Evolutionary conservation across 1,140 invertebrate genomes (phyloP), one percentile per base, ranked within the genome.

Genomic region (Mizuhopecten yessoensis): DNA sequence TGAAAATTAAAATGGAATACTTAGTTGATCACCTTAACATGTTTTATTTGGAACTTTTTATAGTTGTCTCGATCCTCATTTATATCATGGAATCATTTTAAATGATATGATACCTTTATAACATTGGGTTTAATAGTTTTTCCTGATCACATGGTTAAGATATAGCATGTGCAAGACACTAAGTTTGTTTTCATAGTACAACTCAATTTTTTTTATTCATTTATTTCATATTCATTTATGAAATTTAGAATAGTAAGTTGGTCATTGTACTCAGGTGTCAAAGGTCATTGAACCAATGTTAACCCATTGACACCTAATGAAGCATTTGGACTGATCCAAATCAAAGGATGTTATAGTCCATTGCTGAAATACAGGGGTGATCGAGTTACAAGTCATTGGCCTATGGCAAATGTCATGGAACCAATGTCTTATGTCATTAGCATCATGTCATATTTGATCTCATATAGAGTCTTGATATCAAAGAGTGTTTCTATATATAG

Each of bases 401-500:
- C n/a, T 39, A 39, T 75, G 57, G n/a, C 57, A 75, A 75, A n/a
- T 0, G n/a, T 75, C n/a, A 75, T 75, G n/a, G n/a, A 75, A 45
- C 42, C 17, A 13, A 45, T 75, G 57, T 5, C 42, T 20, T 45
- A 45, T 75, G 57, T 75, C 57, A 75, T 75, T 75, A 75, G n/a
- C 7, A 3, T 75, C 57, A 75, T 75, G 57, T 29, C 57, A 29
- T n/a, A 29, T 75, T 75, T 75, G 57, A 75, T 75, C 57, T 75
- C 57, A 75, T 75, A 75, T 75, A 75, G 57, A 75, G n/a, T 5
- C 23, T 75, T 75, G 57, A 75, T 75, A 75, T 75, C 9, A 75
- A 75, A 75, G 42, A 45, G 57, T 75, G 57, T 75, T 75, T 75
- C 57, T 75, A 75, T 75, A 75, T 75, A 75, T 75, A 75, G n/a